Percentiles rank a stretch among this genome's conserved stretches.
phyloP scores from a whole-genome alignment of 2,797 vertebrate genomes.

The Nothura maculosa region DNA sequence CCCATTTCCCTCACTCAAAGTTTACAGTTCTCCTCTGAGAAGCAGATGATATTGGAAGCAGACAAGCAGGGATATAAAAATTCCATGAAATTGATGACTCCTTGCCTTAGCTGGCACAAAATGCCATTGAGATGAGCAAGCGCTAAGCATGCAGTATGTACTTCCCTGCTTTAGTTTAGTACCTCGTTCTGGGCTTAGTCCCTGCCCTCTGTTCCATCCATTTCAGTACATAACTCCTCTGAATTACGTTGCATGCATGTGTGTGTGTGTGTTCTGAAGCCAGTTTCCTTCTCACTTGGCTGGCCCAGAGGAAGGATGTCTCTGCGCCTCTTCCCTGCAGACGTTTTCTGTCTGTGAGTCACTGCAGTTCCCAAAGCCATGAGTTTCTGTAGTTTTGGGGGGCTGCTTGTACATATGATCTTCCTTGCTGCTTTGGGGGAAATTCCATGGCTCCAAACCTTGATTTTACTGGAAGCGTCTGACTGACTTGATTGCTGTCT shows the following conservation, averaged over 20 bases:
- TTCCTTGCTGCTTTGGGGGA: not conserved
- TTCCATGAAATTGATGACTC: not conserved
- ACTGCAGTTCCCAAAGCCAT: not conserved
- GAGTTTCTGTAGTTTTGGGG: not conserved
- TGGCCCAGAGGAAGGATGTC: not conserved
- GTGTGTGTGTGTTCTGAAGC: not conserved
- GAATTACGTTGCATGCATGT: not conserved
- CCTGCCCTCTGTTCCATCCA: not conserved
- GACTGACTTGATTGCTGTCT: not conserved
- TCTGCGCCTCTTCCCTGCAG: not conserved
- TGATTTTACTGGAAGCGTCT: not conserved
- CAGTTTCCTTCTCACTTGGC: slow-evolving; percentile 2
- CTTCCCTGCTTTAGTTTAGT: not conserved
- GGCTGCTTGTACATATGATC: not conserved
- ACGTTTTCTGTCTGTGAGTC: not conserved
- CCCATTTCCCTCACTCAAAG: not conserved
- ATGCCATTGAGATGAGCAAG: not conserved
- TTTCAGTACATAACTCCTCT: not conserved
- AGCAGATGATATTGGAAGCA: not conserved
- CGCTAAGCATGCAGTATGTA: not conserved
- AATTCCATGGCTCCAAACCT: not conserved
- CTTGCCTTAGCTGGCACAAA: not conserved
- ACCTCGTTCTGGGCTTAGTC: not conserved
- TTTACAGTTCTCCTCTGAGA: not conserved
- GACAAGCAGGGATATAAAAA: not conserved